These are phyloP conservation scores for Mesembrinibis cayennensis DNA, from an alignment of 2,113 vertebrate species.

Conservation along the genomic window DNA sequence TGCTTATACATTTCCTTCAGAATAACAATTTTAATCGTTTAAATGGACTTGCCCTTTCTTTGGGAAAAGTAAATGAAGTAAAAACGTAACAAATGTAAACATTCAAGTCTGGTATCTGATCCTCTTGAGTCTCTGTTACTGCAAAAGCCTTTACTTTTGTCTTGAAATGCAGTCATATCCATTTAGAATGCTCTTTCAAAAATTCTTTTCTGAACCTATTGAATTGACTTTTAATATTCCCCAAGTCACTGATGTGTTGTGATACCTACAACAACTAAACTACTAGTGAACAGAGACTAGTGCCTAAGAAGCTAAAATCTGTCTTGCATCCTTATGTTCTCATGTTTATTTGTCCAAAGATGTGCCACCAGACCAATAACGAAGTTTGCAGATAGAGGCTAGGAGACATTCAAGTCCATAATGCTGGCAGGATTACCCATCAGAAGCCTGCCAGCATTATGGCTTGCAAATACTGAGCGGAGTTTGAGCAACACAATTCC, in stretches of 20 bases:
- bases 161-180: background rate
- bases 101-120: background rate
- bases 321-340: accelerated
- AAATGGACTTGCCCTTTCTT: background rate
- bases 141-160: background rate
- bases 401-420: background rate
- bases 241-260: background rate
- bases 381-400: background rate
- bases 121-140: background rate
- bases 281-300: background rate
- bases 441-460: background rate
- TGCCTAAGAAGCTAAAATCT: background rate
- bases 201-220: background rate
- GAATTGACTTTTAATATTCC: background rate
- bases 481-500: background rate
- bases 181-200: background rate
- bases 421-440: background rate
- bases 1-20: background rate
- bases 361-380: background rate
- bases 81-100: background rate
- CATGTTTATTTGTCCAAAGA: background rate
- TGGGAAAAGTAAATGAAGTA: background rate
- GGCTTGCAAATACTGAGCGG: background rate
- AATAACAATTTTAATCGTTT: background rate
- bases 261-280: background rate